Evolutionary conservation across 2,797 vertebrate genomes (phyloP), one percentile per base, ranked within the genome.

Genomic region (Scolopax rusticola): DNA sequence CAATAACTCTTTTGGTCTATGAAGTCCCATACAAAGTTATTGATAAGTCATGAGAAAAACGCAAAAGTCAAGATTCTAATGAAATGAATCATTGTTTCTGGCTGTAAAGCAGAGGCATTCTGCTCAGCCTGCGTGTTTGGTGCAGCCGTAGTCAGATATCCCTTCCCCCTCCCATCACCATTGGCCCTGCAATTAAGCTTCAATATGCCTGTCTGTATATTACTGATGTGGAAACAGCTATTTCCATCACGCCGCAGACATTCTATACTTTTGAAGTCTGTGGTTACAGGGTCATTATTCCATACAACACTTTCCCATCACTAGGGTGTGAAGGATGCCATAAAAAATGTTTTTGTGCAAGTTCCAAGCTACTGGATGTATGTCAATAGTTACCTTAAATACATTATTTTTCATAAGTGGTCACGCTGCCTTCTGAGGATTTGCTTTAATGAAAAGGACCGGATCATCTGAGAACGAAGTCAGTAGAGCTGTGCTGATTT

Each of bases 221-320:
- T 93, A 89, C 17, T 88, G 85, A 92, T 90, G 92, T 96, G 86
- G 93, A 92, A 96, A 90, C 74, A 91, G 84, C 84, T 54, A 85
- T 95, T 96, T 94, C 97, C 95, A 93, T 93, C 94, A 87, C 2
- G 6, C 91, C 24, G 7, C 36, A 73, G 95, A 90, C 91, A 83
- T 96, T 97, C 97, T 97, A 95, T 50, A 95, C 73, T 63, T 97
- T 90, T 95, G 83, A 96, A 96, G 90, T 94, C 92, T 89, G 90
- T 94, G 94, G 83, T 97, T 95, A 74, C 68, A 54, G 80, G 91
- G 69, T 92, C 90, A 92, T 89, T 96, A 88, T 77, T 95, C 77
- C 94, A 51, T 38, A 71, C 92, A 93, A 96, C 82, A 78, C 68
- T 89, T 89, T 89, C 88, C 93, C 95, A 95, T 96, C 75, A 70